These are phyloP conservation scores for Agapetus fuscipes DNA, from an alignment of 2,888 invertebrate genomes.

Conservation along the genomic window DNA sequence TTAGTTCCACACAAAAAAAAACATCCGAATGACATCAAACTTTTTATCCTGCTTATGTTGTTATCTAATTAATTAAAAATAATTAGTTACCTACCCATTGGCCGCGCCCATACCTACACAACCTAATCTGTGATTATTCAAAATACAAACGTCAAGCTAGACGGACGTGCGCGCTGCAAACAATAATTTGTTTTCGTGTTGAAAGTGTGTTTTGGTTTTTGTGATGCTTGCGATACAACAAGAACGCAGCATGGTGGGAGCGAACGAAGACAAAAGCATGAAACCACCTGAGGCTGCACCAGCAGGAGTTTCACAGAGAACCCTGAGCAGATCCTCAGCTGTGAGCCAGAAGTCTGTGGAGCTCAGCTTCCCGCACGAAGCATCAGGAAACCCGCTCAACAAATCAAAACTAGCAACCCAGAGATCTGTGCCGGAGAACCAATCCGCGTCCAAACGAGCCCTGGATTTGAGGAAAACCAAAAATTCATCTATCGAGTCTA, in stretches of 20 bases:
- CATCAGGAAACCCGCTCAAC: constrained; percentile 38
- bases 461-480: constrained; percentile 41
- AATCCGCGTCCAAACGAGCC: constrained; percentile 35
- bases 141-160: too few species aligned
- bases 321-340: constrained; percentile 48
- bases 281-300: constrained; percentile 27
- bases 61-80: too few species aligned
- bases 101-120: too few species aligned
- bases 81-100: too few species aligned
- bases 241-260: constrained; percentile 31
- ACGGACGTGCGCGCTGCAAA: too few species aligned
- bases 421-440: constrained; percentile 40
- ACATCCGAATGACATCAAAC: too few species aligned
- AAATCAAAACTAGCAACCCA: constrained; percentile 41
- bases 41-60: too few species aligned
- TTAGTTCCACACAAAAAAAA: background rate
- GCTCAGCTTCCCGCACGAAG: constrained; percentile 39
- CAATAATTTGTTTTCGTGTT: too few species aligned
- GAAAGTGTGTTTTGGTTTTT: constrained; percentile 12
- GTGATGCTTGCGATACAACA: constrained; percentile 42
- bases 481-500: constrained; percentile 43
- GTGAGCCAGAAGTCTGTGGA: constrained; percentile 53
- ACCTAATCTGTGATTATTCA: too few species aligned
- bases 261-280: constrained; percentile 7
- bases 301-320: constrained; percentile 40